Conservation (phyloP, 2,113 vertebrate genomes). For the Balaeniceps rex region DNA sequence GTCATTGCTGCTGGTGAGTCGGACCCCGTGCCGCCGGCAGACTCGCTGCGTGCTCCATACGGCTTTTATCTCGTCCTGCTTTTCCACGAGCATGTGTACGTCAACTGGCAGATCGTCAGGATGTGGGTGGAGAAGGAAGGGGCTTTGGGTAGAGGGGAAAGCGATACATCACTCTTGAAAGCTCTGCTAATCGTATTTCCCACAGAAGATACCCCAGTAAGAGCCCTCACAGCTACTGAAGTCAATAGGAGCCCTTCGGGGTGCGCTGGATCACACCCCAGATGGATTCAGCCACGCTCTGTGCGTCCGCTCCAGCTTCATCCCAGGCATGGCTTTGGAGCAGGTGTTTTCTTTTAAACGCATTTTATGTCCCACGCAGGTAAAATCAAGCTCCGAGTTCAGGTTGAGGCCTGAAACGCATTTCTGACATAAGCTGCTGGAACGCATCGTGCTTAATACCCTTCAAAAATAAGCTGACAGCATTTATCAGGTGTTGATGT, state of each 20-base stretch:
- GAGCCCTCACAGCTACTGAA: not conserved
- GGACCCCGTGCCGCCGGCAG: not conserved
- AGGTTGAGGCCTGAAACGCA: not conserved
- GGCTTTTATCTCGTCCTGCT: not conserved
- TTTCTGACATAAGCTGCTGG: not conserved
- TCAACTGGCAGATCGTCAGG: not conserved
- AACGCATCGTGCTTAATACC: fast-evolving
- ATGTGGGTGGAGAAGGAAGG: not conserved
- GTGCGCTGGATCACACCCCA: not conserved
- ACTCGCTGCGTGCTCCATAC: not conserved
- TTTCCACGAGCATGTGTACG: not conserved
- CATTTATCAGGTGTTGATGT: not conserved
- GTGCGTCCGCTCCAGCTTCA: not conserved
- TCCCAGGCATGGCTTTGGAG: not conserved
- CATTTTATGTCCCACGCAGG: not conserved
- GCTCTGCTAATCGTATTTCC: not conserved
- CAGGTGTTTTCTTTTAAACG: not conserved
- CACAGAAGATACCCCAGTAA: not conserved
- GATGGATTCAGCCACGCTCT: not conserved
- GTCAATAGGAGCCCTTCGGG: not conserved
- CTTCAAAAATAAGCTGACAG: not conserved
- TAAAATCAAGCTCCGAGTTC: not conserved
- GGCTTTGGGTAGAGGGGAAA: not conserved
- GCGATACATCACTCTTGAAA: not conserved
- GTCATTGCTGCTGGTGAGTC: not conserved